Percentiles rank a stretch among this genome's conserved stretches.
Conservation (phyloP, 2,113 vertebrate genomes). For the Charadrius vociferus region DNA sequence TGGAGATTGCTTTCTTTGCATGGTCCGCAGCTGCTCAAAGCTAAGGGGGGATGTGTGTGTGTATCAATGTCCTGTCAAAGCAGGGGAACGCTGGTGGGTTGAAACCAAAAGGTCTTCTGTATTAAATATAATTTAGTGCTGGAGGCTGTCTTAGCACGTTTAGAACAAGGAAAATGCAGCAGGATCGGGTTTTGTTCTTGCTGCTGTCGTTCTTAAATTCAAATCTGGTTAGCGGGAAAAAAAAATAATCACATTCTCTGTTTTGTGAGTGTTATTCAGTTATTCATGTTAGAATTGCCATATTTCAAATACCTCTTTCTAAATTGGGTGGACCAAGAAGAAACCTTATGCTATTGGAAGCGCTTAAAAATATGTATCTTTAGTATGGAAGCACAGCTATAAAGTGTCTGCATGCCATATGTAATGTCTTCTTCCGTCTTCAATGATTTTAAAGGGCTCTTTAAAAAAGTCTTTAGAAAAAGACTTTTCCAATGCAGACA, state of each 20-base stretch:
- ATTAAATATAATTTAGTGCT: not conserved
- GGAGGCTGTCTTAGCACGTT: fast-evolving
- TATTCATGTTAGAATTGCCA: not conserved
- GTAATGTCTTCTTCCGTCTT: not conserved
- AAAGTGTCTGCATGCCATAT: not conserved
- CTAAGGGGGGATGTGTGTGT: not conserved
- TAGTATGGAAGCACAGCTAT: not conserved
- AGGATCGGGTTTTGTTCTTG: not conserved
- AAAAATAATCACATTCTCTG: not conserved
- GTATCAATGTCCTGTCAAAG: fast-evolving
- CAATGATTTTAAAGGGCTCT: not conserved
- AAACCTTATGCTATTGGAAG: fast-evolving
- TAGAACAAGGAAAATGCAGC: not conserved
- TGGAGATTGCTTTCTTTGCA: fast-evolving
- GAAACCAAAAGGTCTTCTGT: too few relatives aligned
- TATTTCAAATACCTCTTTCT: not conserved
- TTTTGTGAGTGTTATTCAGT: not conserved
- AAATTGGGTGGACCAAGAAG: not conserved
- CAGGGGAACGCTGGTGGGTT: fast-evolving
- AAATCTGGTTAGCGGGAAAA: not conserved
- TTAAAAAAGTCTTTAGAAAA: not conserved
- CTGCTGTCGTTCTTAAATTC: not conserved
- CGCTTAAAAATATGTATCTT: not conserved
- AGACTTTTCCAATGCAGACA: not conserved
- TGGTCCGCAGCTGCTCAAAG: fast-evolving